Percentiles rank a stretch among this genome's conserved stretches.
Conservation (phyloP, 2,797 vertebrate species). For the Allobates femoralis region DNA sequence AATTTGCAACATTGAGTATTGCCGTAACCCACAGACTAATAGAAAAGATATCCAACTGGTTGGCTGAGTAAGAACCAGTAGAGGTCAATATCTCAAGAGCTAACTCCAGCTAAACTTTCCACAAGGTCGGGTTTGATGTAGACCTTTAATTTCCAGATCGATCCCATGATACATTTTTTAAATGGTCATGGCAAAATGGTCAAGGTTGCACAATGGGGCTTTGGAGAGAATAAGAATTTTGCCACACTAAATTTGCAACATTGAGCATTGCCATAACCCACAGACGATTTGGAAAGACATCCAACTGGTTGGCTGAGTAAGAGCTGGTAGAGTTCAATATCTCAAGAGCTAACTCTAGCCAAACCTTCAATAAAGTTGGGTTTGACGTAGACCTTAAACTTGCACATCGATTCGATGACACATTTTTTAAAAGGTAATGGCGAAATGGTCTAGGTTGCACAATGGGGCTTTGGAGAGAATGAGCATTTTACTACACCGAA, state of each 20-base stretch:
- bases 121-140: background rate
- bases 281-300: conserved; percentile 7
- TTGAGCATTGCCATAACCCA: background rate
- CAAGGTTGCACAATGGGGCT: conserved; percentile 28
- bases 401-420: background rate
- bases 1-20: conserved; percentile 28
- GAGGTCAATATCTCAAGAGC: background rate
- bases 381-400: background rate
- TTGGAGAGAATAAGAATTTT: background rate
- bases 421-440: background rate
- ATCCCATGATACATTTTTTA: background rate
- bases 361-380: conserved; percentile 4
- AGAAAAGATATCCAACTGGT: conserved; percentile 40
- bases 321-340: conserved; percentile 19
- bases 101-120: background rate
- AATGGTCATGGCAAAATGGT: background rate
- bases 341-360: background rate
- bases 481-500: conserved; percentile 1
- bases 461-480: conserved; percentile 15
- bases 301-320: conserved; percentile 51
- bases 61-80: conserved; percentile 44
- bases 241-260: conserved; percentile 19
- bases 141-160: background rate
- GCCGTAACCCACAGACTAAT: background rate
- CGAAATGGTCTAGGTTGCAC: conserved; percentile 4